These are phyloP conservation scores for Hemitrygon akajei DNA, from an alignment of 2,797 vertebrate species.

Conservation along the genomic window DNA sequence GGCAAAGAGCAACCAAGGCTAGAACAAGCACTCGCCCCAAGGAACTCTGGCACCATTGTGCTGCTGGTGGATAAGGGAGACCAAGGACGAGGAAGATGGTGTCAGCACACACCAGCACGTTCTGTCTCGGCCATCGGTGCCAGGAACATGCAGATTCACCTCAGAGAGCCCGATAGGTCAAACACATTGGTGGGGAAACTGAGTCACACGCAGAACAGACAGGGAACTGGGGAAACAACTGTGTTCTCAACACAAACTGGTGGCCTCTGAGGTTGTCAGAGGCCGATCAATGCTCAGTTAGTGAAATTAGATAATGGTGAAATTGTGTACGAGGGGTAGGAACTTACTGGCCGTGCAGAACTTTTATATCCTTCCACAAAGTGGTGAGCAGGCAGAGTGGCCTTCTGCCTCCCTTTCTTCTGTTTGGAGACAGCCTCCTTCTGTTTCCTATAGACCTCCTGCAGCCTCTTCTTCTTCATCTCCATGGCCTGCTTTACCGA, in stretches of 20 bases:
- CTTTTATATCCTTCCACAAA: neutral
- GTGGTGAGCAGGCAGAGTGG: neutral
- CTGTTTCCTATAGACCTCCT: slow-evolving; percentile 56
- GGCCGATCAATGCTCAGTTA: neutral
- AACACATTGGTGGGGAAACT: neutral
- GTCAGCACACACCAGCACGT: neutral
- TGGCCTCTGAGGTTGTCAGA: neutral
- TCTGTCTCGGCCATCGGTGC: neutral
- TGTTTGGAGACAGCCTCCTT: slow-evolving; percentile 47
- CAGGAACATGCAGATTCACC: too few species aligned
- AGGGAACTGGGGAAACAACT: neutral
- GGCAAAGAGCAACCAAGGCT: neutral
- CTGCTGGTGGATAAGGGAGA: neutral
- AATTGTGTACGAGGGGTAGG: neutral
- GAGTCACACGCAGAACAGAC: neutral
- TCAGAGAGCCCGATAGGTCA: neutral
- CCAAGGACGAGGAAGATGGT: neutral
- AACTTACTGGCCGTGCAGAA: neutral
- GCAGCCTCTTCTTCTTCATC: slow-evolving; percentile 48
- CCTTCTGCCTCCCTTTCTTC: neutral
- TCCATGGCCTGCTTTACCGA: slow-evolving; percentile 40
- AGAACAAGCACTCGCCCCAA: neutral
- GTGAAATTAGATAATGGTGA: neutral
- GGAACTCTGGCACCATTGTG: neutral
- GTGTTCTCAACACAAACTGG: too few species aligned